Base-by-base conservation (phyloP, 2,113 vertebrate species). In the Noctilio leporinus region DNA sequence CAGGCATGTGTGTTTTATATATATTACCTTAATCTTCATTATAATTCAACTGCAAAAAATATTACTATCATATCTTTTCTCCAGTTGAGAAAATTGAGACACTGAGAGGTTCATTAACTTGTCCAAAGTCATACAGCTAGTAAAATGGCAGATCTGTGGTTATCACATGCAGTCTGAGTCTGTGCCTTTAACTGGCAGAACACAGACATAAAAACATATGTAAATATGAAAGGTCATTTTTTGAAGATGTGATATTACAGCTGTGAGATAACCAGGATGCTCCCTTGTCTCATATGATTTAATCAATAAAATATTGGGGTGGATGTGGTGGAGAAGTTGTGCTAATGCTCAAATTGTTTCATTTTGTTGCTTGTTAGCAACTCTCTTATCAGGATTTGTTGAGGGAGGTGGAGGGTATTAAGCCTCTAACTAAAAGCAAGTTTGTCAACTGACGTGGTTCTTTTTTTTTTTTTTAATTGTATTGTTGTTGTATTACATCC, bases 391-490 rank as follows among this genome's bases (percentile, higher is more conserved):
- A 73, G 57, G 55, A 67, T 88, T 81, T 75, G 55, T 69, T 86
- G 73, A 95, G 53, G 81, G 67, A 49, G 26, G 53, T 19, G 24
- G 72, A 85, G 28, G 14, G 33, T 62, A 43, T 62, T 81, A 94
- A 95, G 90, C 49, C 35, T 91, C 83, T 94, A 96, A 94, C 55
- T 83, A 93, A 94, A 94, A 89, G 49, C 92, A 94, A 80, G 73
- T 93, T 95, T 94, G 69, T 80, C 86, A 84, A 72, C 47, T 93
- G 75, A 84, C 86, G 84, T 91, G 28, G 17, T 86, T 94, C 76
- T 92, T 90, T n/a, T n/a, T n/a, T n/a, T n/a, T n/a, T n/a, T n/a
- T n/a, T n/a, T n/a, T n/a, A n/a, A n/a, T n/a, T n/a, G n/a, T n/a
- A n/a, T n/a, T n/a, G n/a, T n/a, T n/a, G n/a, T n/a, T n/a, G n/a